Conservation (phyloP, 2,888 invertebrate species). For the Hesperia comma region DNA sequence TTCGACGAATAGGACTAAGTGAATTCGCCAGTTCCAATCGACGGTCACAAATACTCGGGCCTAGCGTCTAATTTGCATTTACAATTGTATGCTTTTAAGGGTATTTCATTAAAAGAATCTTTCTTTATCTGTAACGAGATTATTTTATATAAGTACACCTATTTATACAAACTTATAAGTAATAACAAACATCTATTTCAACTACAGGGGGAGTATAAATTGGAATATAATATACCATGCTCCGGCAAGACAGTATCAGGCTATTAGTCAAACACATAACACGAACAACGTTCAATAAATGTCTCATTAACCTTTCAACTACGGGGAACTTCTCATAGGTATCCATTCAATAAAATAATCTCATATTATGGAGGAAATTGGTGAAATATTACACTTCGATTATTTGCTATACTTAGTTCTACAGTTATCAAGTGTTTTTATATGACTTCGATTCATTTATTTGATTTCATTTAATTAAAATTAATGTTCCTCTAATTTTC, state of each 20-base stretch:
- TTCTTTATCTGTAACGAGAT: constrained; percentile 64
- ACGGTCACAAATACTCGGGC: constrained; percentile 60
- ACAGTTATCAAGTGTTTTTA: not conserved
- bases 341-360: constrained; percentile 73
- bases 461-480: too few relatives aligned
- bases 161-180: constrained; percentile 38
- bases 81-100: constrained; percentile 68
- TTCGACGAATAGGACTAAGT: not conserved
- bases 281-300: constrained; percentile 64
- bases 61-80: constrained; percentile 67
- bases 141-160: constrained; percentile 66
- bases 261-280: constrained; percentile 74
- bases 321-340: constrained; percentile 26
- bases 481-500: too few relatives aligned
- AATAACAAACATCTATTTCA: constrained; percentile 42
- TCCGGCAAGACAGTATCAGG: constrained; percentile 66
- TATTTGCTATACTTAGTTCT: not conserved
- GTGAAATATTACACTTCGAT: constrained; percentile 44
- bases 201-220: constrained; percentile 44
- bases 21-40: not conserved
- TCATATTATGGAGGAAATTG: constrained; percentile 61
- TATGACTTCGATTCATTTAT: too few relatives aligned
- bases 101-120: constrained; percentile 45
- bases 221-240: constrained; percentile 57
- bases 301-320: constrained; percentile 41